These are phyloP conservation scores for Ctenopoma multispine DNA, from an alignment of 2,797 vertebrate genomes.

Conservation along the genomic window DNA sequence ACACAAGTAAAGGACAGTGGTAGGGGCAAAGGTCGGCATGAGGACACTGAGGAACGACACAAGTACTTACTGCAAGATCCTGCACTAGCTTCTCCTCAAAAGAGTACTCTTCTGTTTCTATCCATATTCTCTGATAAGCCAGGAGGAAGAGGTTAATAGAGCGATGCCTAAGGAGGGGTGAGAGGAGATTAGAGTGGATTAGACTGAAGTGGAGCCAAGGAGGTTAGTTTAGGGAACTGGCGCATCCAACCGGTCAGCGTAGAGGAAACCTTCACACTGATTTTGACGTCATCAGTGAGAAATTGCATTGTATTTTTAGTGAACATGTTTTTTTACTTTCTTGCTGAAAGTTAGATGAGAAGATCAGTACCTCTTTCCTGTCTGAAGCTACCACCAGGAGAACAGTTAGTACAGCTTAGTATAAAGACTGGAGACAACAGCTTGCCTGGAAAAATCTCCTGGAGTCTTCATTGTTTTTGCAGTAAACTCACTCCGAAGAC, in stretches of 20 bases:
- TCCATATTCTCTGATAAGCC: conserved; percentile 99
- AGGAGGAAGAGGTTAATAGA: conserved; percentile 99
- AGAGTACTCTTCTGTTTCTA: conserved; percentile 99
- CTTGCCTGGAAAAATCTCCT: not conserved
- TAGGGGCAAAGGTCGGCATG: conserved; percentile 6
- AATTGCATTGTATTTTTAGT: not conserved
- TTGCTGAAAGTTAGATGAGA: not conserved
- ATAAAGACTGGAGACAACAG: not conserved
- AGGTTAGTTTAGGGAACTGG: conserved; percentile 82
- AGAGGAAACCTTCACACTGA: conserved; percentile 17
- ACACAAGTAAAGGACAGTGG: conserved; percentile 42
- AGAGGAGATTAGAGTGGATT: conserved; percentile 91
- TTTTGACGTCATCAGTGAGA: not conserved
- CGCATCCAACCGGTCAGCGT: conserved; percentile 89
- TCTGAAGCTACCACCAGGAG: not conserved
- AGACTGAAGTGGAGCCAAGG: conserved; percentile 80
- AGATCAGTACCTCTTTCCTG: not conserved
- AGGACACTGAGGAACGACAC: conserved; percentile 24
- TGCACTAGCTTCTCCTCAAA: conserved; percentile 99
- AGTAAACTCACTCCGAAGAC: not conserved
- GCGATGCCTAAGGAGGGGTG: conserved; percentile 93
- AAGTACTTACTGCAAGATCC: conserved; percentile 99
- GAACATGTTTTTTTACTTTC: not conserved
- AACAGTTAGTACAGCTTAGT: not conserved
- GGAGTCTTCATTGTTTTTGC: not conserved